Base-by-base conservation (phyloP, 2,888 invertebrate genomes). In the Heliconius sara region DNA sequence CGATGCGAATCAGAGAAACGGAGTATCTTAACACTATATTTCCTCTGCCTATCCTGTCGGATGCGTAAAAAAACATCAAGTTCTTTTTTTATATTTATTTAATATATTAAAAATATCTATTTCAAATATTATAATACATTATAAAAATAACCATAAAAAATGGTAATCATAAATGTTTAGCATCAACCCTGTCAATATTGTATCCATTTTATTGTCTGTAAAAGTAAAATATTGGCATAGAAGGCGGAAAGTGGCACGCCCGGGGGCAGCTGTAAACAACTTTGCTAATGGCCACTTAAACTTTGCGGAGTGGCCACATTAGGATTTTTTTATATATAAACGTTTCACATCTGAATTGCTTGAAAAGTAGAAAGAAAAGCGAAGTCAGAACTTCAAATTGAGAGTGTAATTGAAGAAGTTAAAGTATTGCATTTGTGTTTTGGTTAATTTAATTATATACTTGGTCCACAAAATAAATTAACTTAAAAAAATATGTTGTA, bases 261-360 rank as follows among this genome's bases (percentile, higher is more conserved):
- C 83, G 86, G 89, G 91, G 89, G 74, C 89, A 89, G 90, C 89
- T 89, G 91, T 91, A 90, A 92, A 92, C 91, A 92, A 92, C 90
- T 92, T 90, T 76, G 85, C 88, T 92, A 92, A 93, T 92, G 89
- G 91, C 91, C 89, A 91, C 90, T 92, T 92, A 90, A 91, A 91
- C 88, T 91, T 91, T 85, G 85, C 87, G 86, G 86, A 91, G 90
- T 89, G 88, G 88, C 89, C 89, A 88, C 89, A 89, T 87, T 89
- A 82, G 84, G 88, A 83, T 84, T 84, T 83, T 78, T 63, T 80
- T 57, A 72, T 67, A 63, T 57, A 73, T 72, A 63, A 77, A 67
- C 68, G 71, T 66, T 79, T 70, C 60, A 60, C 72, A 68, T 68
- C 67, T 74, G 77, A 80, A 80, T 74, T 80, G 63, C 80, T 67